Evolutionary conservation across 2,888 invertebrate species (phyloP).

Genomic region (Cephonodes hylas): DNA sequence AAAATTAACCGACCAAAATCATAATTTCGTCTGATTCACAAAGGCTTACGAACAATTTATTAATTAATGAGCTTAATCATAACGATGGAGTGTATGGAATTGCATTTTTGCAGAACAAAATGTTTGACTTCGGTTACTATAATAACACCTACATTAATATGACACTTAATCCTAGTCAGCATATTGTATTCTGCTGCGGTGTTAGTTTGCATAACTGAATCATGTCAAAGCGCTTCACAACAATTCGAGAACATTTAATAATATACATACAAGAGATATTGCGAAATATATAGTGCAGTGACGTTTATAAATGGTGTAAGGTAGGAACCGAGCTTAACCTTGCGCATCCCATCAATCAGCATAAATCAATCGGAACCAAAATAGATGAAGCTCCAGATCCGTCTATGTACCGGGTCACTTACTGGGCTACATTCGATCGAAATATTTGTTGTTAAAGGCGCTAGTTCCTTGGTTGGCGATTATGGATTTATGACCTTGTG

Average conservation of each 20-base stretch:
- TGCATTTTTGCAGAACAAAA: background rate
- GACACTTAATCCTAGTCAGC: background rate
- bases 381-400: constrained; percentile 55
- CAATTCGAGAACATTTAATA: background rate
- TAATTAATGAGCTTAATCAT: background rate
- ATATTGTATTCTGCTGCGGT: background rate
- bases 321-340: constrained; percentile 28
- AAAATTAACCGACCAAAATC: background rate
- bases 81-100: background rate
- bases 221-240: background rate
- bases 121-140: background rate
- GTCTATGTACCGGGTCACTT: constrained; percentile 32
- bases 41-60: background rate
- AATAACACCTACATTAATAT: background rate
- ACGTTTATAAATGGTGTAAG: constrained; percentile 5
- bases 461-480: too few relatives aligned
- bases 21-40: background rate
- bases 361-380: constrained; percentile 50
- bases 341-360: constrained; percentile 39
- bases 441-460: background rate
- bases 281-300: background rate
- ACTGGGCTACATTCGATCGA: constrained; percentile 23
- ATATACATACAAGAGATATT: background rate
- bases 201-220: background rate
- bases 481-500: background rate